Evolutionary conservation across 2,113 vertebrate genomes (phyloP).

Genomic region (Bathybates hornii): DNA sequence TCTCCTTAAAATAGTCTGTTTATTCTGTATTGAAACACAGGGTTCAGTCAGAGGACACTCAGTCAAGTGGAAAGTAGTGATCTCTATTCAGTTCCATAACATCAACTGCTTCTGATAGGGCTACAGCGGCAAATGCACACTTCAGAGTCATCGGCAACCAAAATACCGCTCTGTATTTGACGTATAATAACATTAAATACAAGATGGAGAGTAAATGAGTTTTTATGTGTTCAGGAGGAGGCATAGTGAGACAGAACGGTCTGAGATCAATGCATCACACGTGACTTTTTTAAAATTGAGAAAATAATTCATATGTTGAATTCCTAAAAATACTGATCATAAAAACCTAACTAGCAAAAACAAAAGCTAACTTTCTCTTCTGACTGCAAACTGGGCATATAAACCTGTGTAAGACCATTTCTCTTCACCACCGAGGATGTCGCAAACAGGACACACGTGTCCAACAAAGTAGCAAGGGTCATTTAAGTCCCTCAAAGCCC

Average conservation of each 20-base stretch:
- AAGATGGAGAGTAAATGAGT: neutral
- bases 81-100: conserved; percentile 28
- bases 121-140: neutral
- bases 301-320: conserved; percentile 35
- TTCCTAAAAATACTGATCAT: conserved; percentile 57
- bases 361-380: conserved; percentile 19
- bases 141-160: neutral
- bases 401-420: neutral
- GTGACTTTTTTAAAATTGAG: conserved; percentile 14
- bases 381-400: conserved; percentile 37
- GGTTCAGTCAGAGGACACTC: conserved; percentile 60
- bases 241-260: conserved; percentile 7
- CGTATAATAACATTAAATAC: neutral
- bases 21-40: conserved; percentile 72
- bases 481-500: conserved; percentile 31
- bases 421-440: neutral
- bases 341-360: conserved; percentile 55
- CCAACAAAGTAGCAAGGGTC: conserved; percentile 19
- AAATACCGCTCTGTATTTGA: conserved; percentile 8
- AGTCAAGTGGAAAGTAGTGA: conserved; percentile 39
- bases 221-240: neutral
- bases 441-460: conserved; percentile 25
- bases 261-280: conserved; percentile 39
- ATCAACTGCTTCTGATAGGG: neutral
- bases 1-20: conserved; percentile 76